These are phyloP conservation scores for Coecobrya sp. DNA, from an alignment of 2,888 invertebrate species.

Conservation along the genomic window DNA sequence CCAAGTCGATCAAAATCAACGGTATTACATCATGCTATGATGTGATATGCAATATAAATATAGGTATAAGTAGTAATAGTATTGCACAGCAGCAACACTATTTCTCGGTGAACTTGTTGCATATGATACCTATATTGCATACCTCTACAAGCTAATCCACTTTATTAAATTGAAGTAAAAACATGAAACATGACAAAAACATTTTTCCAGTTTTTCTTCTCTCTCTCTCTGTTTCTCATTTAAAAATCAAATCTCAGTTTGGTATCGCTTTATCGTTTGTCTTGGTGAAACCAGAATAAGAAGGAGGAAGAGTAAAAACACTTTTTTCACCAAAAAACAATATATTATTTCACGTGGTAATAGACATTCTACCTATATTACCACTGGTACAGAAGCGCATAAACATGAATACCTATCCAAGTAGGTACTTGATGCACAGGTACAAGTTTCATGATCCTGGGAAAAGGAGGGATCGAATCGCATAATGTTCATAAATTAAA, in stretches of 20 bases:
- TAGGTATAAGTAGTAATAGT: not conserved
- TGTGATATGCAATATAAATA: not conserved
- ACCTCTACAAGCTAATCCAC: conserved; percentile 37
- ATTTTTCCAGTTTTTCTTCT: conserved; percentile 69
- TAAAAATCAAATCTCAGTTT: not conserved
- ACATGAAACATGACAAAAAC: conserved; percentile 55
- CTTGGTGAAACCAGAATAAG: not conserved
- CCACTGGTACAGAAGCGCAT: conserved; percentile 17
- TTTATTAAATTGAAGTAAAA: conserved; percentile 68
- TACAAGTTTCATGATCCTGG: conserved; percentile 38
- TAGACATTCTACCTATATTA: conserved; percentile 14
- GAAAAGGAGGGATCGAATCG: conserved; percentile 78
- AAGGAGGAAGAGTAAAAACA: conserved; percentile 40
- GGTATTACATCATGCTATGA: not conserved
- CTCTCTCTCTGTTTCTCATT: conserved; percentile 4
- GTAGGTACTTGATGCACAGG: not conserved
- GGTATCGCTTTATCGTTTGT: not conserved
- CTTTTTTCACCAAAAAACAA: conserved; percentile 71
- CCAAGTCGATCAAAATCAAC: conserved; percentile 70
- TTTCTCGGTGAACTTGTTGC: not conserved
- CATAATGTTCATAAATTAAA: conserved; percentile 83
- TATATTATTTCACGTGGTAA: conserved; percentile 68
- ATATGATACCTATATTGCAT: too few relatives aligned
- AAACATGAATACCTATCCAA: not conserved
- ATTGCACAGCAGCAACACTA: not conserved